Evolutionary conservation across 2,888 invertebrate species (phyloP), one percentile per base, ranked within the genome.

Genomic region (Seira musarum): DNA sequence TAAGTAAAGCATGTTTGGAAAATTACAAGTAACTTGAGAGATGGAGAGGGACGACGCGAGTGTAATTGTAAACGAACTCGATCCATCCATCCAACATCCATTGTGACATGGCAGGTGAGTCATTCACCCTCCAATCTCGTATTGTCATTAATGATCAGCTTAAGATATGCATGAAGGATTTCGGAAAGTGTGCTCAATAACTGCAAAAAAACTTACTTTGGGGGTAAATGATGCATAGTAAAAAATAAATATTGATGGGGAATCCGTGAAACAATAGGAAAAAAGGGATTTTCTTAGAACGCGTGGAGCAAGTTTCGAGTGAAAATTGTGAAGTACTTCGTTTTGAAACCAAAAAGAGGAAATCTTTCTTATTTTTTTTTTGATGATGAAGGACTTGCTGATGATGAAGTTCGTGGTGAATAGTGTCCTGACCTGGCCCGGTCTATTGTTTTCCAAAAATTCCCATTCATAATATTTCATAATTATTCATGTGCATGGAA

Each of bases 401-500:
- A 13, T 53, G 53, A 53, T 53, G 53, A 53, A 53, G 53, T 53
- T 53, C n/a, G 53, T 17, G 53, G 15, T 8, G 6, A 57, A 53
- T 30, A 8, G 30, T 30, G 30, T 2, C 30, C 8, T 30, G 30
- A 8, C 8, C 30, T 30, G 30, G 30, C 8, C 30, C 8, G 30
- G n/a, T 60, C 73, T 68, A 80, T 80, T 80, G 74, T 80, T 73
- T 80, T 74, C 57, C n/a, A 68, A 68, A 71, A 67, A 63, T 65
- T 72, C 30, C 75, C 71, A 66, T 75, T 80, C 75, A 75, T 71
- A 53, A 53, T 53, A 74, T 74, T 75, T 80, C 74, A 80, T 80
- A 75, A 75, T 80, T 80, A 75, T 80, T 80, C 74, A 75, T 80
- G 74, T 75, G 74, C 66, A 75, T 80, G 70, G 80, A 74, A 80